These are phyloP conservation scores for Luidia sarsii DNA, from an alignment of 53 echinoderm and acorn worm genomes.

Conservation along the genomic window DNA sequence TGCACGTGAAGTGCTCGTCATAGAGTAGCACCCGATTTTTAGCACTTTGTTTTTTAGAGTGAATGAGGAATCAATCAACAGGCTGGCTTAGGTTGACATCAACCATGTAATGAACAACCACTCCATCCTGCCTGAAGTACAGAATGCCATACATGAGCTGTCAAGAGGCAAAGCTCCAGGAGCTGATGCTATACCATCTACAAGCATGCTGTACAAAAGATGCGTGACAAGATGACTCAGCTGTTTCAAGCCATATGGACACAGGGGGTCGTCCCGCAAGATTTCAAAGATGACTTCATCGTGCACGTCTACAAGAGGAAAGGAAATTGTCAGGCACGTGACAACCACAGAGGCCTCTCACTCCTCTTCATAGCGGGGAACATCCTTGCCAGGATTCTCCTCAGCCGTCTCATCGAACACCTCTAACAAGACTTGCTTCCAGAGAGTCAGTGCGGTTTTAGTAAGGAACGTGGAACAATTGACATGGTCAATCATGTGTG, in stretches of 20 bases:
- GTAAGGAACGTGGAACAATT: background rate
- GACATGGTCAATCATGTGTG: too few relatives aligned
- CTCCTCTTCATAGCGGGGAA: conserved; percentile 30
- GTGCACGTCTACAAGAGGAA: too few relatives aligned
- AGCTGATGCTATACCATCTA: conserved; percentile 13
- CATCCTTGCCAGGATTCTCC: too few relatives aligned
- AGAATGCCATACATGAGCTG: background rate
- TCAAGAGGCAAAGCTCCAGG: conserved; percentile 26
- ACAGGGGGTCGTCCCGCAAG: background rate
- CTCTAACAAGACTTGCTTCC: background rate
- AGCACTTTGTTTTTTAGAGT: too few relatives aligned
- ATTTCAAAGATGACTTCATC: conserved; percentile 15
- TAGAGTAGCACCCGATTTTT: too few relatives aligned
- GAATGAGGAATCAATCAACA: too few relatives aligned
- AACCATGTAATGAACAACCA: background rate
- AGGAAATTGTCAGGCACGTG: conserved; percentile 3
- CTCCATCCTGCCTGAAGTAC: too few relatives aligned
- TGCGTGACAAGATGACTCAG: background rate
- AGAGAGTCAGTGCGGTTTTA: conserved; percentile 27
- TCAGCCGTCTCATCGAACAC: too few relatives aligned
- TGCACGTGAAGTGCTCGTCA: too few relatives aligned
- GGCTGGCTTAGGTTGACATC: too few relatives aligned
- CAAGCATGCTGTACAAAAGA: background rate
- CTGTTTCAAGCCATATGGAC: background rate
- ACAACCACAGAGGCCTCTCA: conserved; percentile 35